Evolutionary conservation across 37 sponge, comb jelly and placozoan species (phyloP), one percentile per base, ranked within the genome.

Genomic region (Geodia barretti): DNA sequence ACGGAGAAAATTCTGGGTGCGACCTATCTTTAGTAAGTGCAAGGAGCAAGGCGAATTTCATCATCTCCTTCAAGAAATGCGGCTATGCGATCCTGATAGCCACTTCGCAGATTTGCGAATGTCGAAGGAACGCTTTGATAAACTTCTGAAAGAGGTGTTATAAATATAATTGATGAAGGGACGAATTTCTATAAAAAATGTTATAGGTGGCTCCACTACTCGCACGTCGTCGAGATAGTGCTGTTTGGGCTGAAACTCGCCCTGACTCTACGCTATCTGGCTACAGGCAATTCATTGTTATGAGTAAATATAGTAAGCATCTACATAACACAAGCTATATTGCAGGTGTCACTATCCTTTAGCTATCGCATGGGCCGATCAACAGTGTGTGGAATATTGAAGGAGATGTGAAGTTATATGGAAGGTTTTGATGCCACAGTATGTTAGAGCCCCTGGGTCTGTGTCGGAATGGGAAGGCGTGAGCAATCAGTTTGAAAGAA

Each of bases 221-320:
- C 28, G 39, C 58, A 39, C 47, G 61, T 54, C 59, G 62, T 26
- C 3, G 32, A 1, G 21, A 60, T 32, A 76, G 77, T 26, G 20
- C n/a, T 1, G 38, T 36, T 31, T 70, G 79, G 32, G 73, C 60
- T 41, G 39, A 79, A 81, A 29, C 72, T 86, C 7, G 87, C 81
- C 62, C 25, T 86, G 41, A 86, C 87, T 39, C 41, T 86, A 38
- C 62, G 80, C 80, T 61, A 86, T 81, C 73, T 74, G 74, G 58
- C 70, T 68, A 71, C 68, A 41, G 72, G 66, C 67, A 63, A 31
- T 39, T 23, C 35, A 32, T 25, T 24, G 17, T 43, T 43, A 73
- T 30, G 24, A 35, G 40, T 26, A 72, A 28, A 25, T 2, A 31
- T 30, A 39, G 17, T n/a, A 31, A 59, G 19, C 60, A 60, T 19